phyloP scores from a whole-genome alignment of 2,113 vertebrate species.

The Eulacestoma nigropectus region DNA sequence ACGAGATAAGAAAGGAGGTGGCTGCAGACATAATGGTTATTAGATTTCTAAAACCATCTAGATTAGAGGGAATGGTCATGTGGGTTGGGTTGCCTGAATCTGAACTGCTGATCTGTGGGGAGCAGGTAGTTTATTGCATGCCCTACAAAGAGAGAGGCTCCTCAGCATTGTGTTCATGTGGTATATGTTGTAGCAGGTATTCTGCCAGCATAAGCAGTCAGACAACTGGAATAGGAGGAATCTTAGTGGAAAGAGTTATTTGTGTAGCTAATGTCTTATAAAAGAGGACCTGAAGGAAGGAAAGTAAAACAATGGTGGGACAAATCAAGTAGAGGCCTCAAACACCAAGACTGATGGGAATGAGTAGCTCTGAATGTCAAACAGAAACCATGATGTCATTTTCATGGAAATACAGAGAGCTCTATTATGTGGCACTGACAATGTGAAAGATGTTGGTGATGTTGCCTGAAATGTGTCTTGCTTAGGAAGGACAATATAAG shows the following conservation, averaged over 20 bases:
- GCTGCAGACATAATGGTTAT: background rate
- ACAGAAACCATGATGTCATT: background rate
- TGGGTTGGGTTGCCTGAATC: background rate
- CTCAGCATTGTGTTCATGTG: background rate
- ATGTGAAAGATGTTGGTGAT: background rate
- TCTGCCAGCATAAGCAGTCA: background rate
- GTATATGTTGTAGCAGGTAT: background rate
- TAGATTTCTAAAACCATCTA: background rate
- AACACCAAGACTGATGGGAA: background rate
- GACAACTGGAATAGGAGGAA: background rate
- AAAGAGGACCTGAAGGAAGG: background rate
- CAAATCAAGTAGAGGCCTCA: background rate
- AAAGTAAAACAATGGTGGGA: background rate
- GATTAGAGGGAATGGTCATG: fast-evolving
- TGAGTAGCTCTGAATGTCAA: background rate
- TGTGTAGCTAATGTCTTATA: background rate
- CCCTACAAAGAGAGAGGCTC: background rate
- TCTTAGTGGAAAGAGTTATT: background rate
- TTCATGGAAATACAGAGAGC: background rate
- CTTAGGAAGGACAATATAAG: background rate
- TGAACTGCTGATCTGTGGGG: background rate
- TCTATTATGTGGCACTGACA: background rate
- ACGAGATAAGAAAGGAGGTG: background rate
- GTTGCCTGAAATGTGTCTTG: background rate
- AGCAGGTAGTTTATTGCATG: background rate